Percentiles rank a stretch among this genome's conserved stretches.
phyloP scores from a whole-genome alignment of 2,797 vertebrate genomes.

The Atherinosoma microstoma region DNA sequence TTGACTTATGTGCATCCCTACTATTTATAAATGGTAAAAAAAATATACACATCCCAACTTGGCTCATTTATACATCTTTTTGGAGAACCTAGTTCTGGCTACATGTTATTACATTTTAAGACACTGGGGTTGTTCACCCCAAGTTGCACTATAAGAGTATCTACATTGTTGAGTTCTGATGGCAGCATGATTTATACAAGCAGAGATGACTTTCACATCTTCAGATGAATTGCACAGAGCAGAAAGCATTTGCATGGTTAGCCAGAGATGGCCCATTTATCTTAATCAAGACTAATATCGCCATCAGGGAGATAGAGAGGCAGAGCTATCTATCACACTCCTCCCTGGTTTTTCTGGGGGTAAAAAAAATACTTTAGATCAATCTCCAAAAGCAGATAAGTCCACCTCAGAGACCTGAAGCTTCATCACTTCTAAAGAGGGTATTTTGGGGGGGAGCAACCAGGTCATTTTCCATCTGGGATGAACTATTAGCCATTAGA shows the following conservation, averaged over 20 bases:
- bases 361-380: slow-evolving; percentile 74
- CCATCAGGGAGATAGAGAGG: slow-evolving; percentile 71
- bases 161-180: slow-evolving; percentile 19
- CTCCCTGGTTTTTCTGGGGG: slow-evolving; percentile 64
- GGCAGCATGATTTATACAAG: slow-evolving; percentile 40
- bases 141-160: slow-evolving; percentile 5
- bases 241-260: slow-evolving; percentile 73
- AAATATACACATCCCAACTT: too few relatives aligned
- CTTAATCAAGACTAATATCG: slow-evolving; percentile 80
- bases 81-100: too few relatives aligned
- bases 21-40: too few relatives aligned
- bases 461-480: slow-evolving; percentile 64
- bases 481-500: slow-evolving; percentile 64
- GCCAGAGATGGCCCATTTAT: slow-evolving; percentile 69
- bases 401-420: slow-evolving; percentile 64
- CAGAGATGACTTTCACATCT: slow-evolving; percentile 39
- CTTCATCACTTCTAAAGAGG: slow-evolving; percentile 68
- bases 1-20: too few relatives aligned
- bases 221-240: slow-evolving; percentile 63
- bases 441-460: slow-evolving; percentile 41
- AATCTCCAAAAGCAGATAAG: slow-evolving; percentile 76
- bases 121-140: too few relatives aligned
- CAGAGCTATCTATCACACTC: slow-evolving; percentile 74
- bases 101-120: too few relatives aligned
- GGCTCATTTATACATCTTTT: too few relatives aligned